phyloP scores from a whole-genome alignment of 1,140 invertebrate genomes.

The Sminthurides bifidus region DNA sequence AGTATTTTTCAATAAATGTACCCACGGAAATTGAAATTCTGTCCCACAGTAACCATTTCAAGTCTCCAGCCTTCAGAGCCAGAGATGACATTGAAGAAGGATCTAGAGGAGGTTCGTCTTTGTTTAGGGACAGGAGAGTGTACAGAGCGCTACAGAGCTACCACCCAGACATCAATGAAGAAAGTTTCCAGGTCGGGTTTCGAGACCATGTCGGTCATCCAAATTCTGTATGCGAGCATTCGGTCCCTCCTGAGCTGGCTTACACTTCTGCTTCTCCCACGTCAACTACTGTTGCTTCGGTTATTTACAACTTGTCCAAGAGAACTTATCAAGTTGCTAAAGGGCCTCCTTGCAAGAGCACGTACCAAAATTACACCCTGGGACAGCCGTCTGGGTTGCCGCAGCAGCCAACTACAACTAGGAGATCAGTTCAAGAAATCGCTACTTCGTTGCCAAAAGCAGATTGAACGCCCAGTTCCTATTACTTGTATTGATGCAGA shows the following conservation, averaged over 20 bases:
- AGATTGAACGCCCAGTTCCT: too few species aligned
- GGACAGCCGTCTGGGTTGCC: too few species aligned
- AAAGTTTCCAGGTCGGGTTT: slow-evolving; percentile 10
- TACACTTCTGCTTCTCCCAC: slow-evolving; percentile 3
- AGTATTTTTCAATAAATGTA: slow-evolving; percentile 6
- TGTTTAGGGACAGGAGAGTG: slow-evolving; percentile 16
- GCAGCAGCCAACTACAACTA: too few species aligned
- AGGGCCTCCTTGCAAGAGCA: slow-evolving; percentile 16
- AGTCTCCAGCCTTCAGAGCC: slow-evolving; percentile 1
- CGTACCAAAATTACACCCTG: too few species aligned
- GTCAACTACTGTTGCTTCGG: slow-evolving; percentile 13
- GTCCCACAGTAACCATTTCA: slow-evolving; percentile 19
- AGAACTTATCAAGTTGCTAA: slow-evolving; percentile 12
- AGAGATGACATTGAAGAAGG: slow-evolving; percentile 5
- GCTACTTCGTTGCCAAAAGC: too few species aligned
- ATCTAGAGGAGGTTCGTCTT: slow-evolving; percentile 8
- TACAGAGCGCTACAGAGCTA: neutral
- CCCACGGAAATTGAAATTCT: slow-evolving; percentile 12
- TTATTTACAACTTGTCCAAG: slow-evolving; percentile 13
- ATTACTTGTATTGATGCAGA: too few species aligned
- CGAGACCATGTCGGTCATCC: slow-evolving; percentile 17
- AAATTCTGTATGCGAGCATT: slow-evolving; percentile 14
- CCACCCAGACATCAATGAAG: slow-evolving; percentile 3
- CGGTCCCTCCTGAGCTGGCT: neutral
- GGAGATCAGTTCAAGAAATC: too few species aligned